A percentile compares a stretch with the other conserved stretches of the same genome.
Evolutionary conservation across 1,140 invertebrate genomes (phyloP).

Genomic region (Acromyrmex charruanus): DNA sequence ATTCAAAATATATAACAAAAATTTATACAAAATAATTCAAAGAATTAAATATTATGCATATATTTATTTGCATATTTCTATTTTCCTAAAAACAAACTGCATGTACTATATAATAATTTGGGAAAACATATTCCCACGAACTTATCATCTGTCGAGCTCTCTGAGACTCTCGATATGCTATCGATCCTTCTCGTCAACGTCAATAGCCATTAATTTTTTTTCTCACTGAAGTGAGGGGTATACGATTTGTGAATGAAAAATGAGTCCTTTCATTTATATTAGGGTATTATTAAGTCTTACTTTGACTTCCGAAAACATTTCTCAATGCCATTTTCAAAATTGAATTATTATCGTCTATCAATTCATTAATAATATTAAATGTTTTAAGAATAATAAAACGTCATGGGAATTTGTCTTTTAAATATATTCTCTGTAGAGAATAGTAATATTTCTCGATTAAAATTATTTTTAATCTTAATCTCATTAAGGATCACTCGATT

Average conservation of each 20-base stretch:
- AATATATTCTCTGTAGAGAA: background rate
- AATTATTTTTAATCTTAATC: background rate
- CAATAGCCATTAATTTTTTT: constrained; percentile 53
- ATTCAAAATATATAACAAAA: background rate
- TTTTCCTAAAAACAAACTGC: background rate
- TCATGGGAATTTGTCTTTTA: background rate
- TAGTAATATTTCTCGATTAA: background rate
- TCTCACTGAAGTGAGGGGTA: constrained; percentile 26
- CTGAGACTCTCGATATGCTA: background rate
- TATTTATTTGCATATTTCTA: background rate
- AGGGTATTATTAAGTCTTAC: background rate
- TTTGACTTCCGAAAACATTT: background rate
- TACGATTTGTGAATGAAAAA: constrained; percentile 46
- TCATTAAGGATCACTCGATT: too few species aligned
- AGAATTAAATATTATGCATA: background rate
- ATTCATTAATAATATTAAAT: background rate
- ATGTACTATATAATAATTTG: background rate
- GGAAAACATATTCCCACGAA: background rate
- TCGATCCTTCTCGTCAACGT: constrained; percentile 30
- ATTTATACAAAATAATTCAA: background rate
- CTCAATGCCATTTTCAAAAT: background rate
- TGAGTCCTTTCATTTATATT: background rate
- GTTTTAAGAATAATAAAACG: background rate
- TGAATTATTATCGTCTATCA: background rate
- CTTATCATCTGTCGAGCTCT: constrained; percentile 22